phyloP scores from a whole-genome alignment of 1,140 invertebrate genomes.

The Calycopis cecrops region DNA sequence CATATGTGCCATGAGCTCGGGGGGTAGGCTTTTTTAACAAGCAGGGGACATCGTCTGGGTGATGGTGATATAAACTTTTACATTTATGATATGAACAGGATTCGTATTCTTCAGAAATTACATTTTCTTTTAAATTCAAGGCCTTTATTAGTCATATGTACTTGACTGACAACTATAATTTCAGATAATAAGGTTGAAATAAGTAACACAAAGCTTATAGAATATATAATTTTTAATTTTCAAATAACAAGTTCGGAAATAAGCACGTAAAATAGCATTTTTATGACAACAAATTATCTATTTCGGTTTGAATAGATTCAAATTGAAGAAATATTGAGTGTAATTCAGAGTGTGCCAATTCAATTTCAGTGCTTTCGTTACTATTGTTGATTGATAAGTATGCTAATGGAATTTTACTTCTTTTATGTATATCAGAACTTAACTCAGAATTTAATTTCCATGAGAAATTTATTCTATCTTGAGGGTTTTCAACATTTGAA shows the following conservation, averaged over 20 bases:
- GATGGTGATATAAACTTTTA: too few species aligned
- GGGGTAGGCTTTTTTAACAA: too few species aligned
- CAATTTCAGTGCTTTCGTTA: conserved; percentile 39
- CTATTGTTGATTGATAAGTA: conserved; percentile 42
- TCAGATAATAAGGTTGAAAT: background rate
- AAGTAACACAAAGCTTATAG: conserved; percentile 1
- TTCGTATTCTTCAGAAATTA: too few species aligned
- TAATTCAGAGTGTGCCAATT: conserved; percentile 55
- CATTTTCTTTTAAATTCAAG: too few species aligned
- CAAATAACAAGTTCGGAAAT: background rate
- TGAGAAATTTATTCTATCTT: conserved; percentile 41
- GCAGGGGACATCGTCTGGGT: too few species aligned
- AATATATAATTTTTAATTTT: conserved; percentile 1
- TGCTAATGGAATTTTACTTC: conserved; percentile 55
- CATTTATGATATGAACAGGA: too few species aligned
- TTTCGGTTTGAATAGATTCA: conserved; percentile 62
- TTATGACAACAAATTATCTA: conserved; percentile 44
- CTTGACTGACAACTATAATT: background rate
- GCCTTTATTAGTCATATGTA: too few species aligned
- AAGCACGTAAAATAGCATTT: conserved; percentile 1
- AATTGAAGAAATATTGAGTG: conserved; percentile 60
- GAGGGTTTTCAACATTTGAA: conserved; percentile 31
- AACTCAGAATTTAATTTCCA: conserved; percentile 63
- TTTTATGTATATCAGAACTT: conserved; percentile 56
- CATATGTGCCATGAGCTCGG: too few species aligned